Percentiles rank a stretch among this genome's conserved stretches.
Conservation (phyloP, 1,140 invertebrate genomes). For the Cydia pomonella region DNA sequence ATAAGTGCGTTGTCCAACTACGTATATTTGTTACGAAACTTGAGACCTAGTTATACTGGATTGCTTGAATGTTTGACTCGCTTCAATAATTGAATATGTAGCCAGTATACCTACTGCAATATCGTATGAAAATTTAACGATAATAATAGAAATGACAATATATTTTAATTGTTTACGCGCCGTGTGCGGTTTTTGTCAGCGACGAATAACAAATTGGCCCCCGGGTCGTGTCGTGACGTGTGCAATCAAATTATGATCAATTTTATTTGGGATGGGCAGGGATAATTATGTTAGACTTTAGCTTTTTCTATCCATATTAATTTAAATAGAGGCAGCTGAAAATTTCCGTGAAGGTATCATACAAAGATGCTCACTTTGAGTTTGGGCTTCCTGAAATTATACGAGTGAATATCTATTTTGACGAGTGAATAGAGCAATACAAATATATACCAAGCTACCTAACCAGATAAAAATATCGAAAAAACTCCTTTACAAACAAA, state of each 20-base stretch:
- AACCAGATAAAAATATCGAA: too few relatives aligned
- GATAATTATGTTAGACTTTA: neutral
- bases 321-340: slow-evolving; percentile 6
- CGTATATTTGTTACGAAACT: neutral
- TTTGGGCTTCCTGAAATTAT: too few relatives aligned
- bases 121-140: slow-evolving; percentile 36
- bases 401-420: too few relatives aligned
- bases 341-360: too few relatives aligned
- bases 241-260: slow-evolving; percentile 58
- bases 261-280: slow-evolving; percentile 45
- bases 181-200: slow-evolving; percentile 59
- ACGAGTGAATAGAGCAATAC: too few relatives aligned
- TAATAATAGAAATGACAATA: slow-evolving; percentile 58
- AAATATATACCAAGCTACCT: too few relatives aligned
- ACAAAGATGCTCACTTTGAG: too few relatives aligned
- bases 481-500: too few relatives aligned
- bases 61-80: neutral
- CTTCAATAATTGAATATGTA: neutral
- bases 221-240: slow-evolving; percentile 47
- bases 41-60: neutral
- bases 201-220: slow-evolving; percentile 61
- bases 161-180: slow-evolving; percentile 68
- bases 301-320: slow-evolving; percentile 33
- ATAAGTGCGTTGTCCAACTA: neutral
- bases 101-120: neutral